Percentiles rank a stretch among this genome's conserved stretches.
Evolutionary conservation across 2,113 vertebrate species (phyloP).

Genomic region (Otis tarda): DNA sequence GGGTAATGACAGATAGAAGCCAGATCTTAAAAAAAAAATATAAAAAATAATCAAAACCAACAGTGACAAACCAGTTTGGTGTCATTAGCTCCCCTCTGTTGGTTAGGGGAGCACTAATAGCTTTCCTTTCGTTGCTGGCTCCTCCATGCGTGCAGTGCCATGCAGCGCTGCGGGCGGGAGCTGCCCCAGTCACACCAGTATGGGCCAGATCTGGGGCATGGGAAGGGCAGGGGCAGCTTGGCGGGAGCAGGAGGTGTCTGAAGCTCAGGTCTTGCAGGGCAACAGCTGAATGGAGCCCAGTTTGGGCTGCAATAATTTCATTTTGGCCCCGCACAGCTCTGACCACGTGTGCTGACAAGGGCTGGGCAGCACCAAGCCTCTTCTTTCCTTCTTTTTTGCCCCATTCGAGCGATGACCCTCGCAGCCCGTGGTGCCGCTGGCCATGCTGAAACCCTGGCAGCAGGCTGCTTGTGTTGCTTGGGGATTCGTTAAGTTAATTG

Average conservation of each 20-base stretch:
- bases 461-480: background rate
- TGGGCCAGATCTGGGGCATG: background rate
- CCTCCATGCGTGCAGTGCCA: rapidly evolving
- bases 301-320: background rate
- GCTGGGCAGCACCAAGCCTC: background rate
- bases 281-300: rapidly evolving
- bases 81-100: background rate
- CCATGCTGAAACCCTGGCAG: rapidly evolving
- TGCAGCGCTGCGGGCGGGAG: background rate
- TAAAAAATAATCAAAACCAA: slow-evolving; percentile 4
- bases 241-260: background rate
- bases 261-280: background rate
- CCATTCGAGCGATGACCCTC: rapidly evolving
- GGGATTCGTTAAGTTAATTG: background rate
- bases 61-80: background rate
- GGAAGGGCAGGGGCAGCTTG: background rate
- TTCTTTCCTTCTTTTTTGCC: background rate
- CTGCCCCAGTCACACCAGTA: background rate
- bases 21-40: background rate
- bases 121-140: background rate
- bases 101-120: background rate
- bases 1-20: slow-evolving; percentile 48
- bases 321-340: too few relatives aligned
- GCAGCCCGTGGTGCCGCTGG: rapidly evolving
- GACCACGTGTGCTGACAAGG: too few relatives aligned